phyloP scores from a whole-genome alignment of 2,113 vertebrate genomes.

The Buteo buteo region DNA sequence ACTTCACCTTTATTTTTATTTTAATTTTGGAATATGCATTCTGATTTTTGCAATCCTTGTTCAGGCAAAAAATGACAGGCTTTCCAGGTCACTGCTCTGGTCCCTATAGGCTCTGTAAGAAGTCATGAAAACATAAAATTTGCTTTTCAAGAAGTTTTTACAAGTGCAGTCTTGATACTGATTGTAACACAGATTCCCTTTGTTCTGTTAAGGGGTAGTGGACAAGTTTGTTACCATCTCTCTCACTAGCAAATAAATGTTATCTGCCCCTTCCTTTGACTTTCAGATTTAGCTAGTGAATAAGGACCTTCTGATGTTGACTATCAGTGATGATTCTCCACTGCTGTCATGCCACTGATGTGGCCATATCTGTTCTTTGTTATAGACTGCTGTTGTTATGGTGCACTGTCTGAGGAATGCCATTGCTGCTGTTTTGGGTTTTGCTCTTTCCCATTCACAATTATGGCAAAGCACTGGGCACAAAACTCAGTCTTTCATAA shows the following conservation, averaged over 20 bases:
- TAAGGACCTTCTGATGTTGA: neutral
- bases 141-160: neutral
- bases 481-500: neutral
- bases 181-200: neutral
- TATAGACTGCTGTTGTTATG: fast-evolving
- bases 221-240: neutral
- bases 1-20: constrained; percentile 27
- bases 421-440: fast-evolving
- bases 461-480: neutral
- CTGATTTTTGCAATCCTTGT: neutral
- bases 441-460: neutral
- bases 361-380: neutral
- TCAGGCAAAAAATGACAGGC: neutral
- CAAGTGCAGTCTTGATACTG: neutral
- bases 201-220: neutral
- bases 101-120: neutral
- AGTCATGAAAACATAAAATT: neutral
- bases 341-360: neutral
- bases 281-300: neutral
- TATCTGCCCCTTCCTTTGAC: neutral
- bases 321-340: neutral
- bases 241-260: neutral
- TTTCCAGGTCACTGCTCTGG: neutral
- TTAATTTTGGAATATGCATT: neutral
- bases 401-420: neutral